Base-by-base conservation (phyloP, 2,797 vertebrate species). In the Saxicola maurus region DNA sequence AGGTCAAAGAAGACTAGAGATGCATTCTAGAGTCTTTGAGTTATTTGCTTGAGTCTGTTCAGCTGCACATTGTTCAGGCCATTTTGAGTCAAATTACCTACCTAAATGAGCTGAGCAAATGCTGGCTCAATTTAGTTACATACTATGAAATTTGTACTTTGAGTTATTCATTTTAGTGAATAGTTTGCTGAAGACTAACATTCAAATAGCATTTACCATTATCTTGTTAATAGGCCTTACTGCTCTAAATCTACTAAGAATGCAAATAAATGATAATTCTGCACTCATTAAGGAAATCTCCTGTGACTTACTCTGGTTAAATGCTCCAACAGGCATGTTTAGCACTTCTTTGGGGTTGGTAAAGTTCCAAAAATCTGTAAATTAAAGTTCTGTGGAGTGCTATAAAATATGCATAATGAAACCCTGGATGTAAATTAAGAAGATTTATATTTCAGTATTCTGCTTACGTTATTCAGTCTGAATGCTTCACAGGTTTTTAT, bases 401-500 rank as follows among this genome's bases (percentile, higher is more conserved):
- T 95, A 97, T 97, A 97, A 97, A 97, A 97, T 97, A 97, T 97
- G 95, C 96, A 96, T 97, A 98, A 98, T 97, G 96, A 96, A 97
- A 67, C 96, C 96, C 96, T 94, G 62, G 96, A 96, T 96, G 96
- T 97, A 97, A 97, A 98, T 98, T 97, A 97, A 96, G 92, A 96
- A 97, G 96, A 98, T 97, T 97, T 97, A 97, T 97, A 90, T 51
- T 89, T 55, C 60, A 30, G 87, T 91, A 97, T 96, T 97, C 96
- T 97, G 96, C 96, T 98, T 97, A 96, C 51, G 45, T 96, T 98
- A 97, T 95, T 97, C 96, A 97, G 92, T 96, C 96, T 94, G 91
- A 97, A 97, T 96, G 97, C 96, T 96, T 97, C 97, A 96, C 95
- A 96, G 96, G 95, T 96, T 97, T 97, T 97, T 97, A 97, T 97